These are phyloP conservation scores for Dendropsophus ebraccatus DNA, from an alignment of 2,113 vertebrate genomes.

Conservation along the genomic window DNA sequence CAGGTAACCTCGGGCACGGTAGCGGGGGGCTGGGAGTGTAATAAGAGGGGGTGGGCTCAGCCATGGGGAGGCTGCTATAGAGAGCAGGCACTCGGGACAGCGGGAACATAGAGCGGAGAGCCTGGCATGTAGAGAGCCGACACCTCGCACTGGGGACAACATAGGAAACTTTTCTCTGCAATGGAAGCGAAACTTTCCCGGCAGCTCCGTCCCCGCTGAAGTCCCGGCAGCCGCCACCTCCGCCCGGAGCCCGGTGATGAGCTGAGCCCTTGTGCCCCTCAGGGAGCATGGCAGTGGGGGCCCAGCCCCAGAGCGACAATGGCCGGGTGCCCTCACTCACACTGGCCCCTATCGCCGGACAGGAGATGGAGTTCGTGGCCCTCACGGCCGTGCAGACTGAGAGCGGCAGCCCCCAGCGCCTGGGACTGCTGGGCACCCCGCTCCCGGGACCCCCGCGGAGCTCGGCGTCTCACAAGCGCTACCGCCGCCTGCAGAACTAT, in stretches of 20 bases:
- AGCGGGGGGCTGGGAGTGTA: neutral
- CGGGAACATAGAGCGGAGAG: neutral
- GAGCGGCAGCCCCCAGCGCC: slow-evolving; percentile 79
- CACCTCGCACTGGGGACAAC: neutral
- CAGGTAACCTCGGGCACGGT: neutral
- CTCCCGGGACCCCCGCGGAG: slow-evolving; percentile 68
- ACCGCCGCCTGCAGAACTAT: slow-evolving; percentile 86
- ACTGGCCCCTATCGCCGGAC: slow-evolving; percentile 65
- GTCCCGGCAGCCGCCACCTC: no score
- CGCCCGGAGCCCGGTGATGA: neutral
- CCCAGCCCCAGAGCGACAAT: slow-evolving; percentile 80
- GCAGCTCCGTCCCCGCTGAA: no score
- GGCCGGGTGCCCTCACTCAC: slow-evolving; percentile 79
- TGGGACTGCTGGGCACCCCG: slow-evolving; percentile 85
- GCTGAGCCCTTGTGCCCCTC: slow-evolving; percentile 15
- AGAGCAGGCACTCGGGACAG: slow-evolving; percentile 4
- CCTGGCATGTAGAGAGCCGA: no score
- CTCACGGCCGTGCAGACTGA: slow-evolving; percentile 86
- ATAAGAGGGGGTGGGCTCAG: slow-evolving; percentile 7
- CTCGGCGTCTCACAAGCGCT: slow-evolving; percentile 80
- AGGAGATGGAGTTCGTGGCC: slow-evolving; percentile 84
- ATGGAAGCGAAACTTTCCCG: slow-evolving; percentile 36
- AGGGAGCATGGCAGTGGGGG: slow-evolving; percentile 70
- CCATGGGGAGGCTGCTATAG: neutral
- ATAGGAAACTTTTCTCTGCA: slow-evolving; percentile 23